Percentiles rank a stretch among this genome's conserved stretches.
phyloP scores from a whole-genome alignment of 2,888 invertebrate genomes.

The Drosophila algonquin region DNA sequence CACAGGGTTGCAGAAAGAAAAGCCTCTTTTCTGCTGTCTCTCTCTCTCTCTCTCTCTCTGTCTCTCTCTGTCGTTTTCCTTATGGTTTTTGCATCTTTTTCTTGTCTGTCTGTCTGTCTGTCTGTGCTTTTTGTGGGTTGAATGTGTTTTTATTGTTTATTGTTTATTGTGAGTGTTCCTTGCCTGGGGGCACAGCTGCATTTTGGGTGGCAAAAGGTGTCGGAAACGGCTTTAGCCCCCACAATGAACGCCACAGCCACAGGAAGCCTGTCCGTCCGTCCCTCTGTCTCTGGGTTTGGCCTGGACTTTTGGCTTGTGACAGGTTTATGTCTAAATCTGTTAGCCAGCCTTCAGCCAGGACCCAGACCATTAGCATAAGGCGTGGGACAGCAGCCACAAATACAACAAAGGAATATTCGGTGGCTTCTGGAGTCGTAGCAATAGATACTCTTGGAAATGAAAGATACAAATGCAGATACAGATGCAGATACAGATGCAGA shows the following conservation, averaged over 20 bases:
- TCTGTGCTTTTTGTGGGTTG: conserved; percentile 31
- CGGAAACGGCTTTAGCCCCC: conserved; percentile 64
- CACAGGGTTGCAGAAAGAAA: background rate
- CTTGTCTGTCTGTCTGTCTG: background rate
- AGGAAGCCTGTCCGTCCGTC: conserved; percentile 24
- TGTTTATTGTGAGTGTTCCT: conserved; percentile 17
- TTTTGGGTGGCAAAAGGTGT: conserved; percentile 56
- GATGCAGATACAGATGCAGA: no score
- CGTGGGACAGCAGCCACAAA: conserved; percentile 33
- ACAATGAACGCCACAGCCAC: conserved; percentile 40
- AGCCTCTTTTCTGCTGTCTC: background rate
- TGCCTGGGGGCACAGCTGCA: conserved; percentile 54
- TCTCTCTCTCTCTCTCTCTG: no score
- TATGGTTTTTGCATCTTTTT: conserved; percentile 7
- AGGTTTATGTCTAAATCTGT: conserved; percentile 57
- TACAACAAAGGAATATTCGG: background rate
- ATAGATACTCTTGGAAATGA: background rate
- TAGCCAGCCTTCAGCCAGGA: conserved; percentile 20
- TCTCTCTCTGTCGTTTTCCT: background rate
- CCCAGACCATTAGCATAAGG: conserved; percentile 47
- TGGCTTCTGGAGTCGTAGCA: background rate
- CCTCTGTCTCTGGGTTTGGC: conserved; percentile 21
- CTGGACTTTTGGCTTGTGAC: conserved; percentile 41
- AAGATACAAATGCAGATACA: no score
- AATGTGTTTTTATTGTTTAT: background rate